Base-by-base conservation (phyloP, 2,888 invertebrate genomes). In the Drosophila buzzatii region DNA sequence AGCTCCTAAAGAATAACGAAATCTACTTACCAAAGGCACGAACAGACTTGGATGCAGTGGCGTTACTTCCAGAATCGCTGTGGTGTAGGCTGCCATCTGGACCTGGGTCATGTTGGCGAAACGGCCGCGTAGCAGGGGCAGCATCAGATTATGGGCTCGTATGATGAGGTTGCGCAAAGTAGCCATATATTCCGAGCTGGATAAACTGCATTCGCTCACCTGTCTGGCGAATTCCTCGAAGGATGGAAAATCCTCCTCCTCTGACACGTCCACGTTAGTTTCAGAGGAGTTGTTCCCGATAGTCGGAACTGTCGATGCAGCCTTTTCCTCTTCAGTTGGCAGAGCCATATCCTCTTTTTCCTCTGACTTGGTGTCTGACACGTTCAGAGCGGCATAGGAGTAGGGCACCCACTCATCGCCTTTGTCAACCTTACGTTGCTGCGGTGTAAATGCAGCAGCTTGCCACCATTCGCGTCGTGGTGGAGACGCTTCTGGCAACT, bases 41-140 rank as follows among this genome's bases (percentile, higher is more conserved):
- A 89, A 89, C 7, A 85, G 70, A 33, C 84, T 76, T 2, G 85
- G 85, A 51, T 89, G 85, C 31, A 85, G 20, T 0, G 85, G 73
- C 3, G 60, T 56, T 0, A 73, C 66, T 8, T 73, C 63, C 3
- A 85, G 44, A 16, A 89, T 79, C 4, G 69, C 75, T 0, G 69
- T 59, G 1, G 85, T 87, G 5, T 79, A 89, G 14, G 63, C 63
- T 0, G 87, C 85, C 52, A 89, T 81, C 58, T 85, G 76, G 1
- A 33, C 27, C 41, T 79, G 74, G 7, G 70, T 42, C 90, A 85
- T 76, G 14, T 65, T 55, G 49, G 61, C 59, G 23, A 84, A 76
- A 7, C 60, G 65, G 0, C 85, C 90, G 0, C 53, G 56, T 27
- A 84, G 44, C 39, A 85, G 33, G 0, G 87, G 89, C 20, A 65